A percentile compares a stretch with the other conserved stretches of the same genome.
phyloP scores from a whole-genome alignment of 2,888 invertebrate species.

The Altica lythri region DNA sequence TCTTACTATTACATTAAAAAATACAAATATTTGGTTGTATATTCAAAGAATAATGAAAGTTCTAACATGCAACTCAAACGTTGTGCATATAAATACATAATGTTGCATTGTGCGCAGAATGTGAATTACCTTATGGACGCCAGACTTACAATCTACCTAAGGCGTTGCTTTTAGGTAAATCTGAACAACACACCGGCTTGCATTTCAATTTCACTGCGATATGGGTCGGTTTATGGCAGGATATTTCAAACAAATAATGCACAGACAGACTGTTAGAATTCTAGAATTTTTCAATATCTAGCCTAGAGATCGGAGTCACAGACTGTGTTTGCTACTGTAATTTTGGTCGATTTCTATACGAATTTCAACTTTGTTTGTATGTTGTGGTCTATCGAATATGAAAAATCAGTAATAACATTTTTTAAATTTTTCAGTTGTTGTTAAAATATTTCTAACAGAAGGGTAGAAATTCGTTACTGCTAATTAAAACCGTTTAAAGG shows the following conservation, averaged over 20 bases:
- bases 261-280: conserved; percentile 23
- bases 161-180: conserved; percentile 39
- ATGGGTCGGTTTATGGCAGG: conserved; percentile 30
- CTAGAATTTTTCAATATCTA: conserved; percentile 22
- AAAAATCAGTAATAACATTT: too few species aligned
- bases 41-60: conserved; percentile 24
- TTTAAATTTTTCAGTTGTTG: too few species aligned
- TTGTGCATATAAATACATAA: conserved; percentile 27
- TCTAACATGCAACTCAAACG: conserved; percentile 18
- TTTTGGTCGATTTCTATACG: too few species aligned
- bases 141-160: conserved; percentile 28
- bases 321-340: too few species aligned
- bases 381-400: too few species aligned
- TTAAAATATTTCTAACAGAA: too few species aligned
- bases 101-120: conserved; percentile 26
- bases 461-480: too few species aligned
- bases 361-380: too few species aligned
- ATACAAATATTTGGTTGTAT: conserved; percentile 2
- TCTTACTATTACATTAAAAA: too few species aligned
- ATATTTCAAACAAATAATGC: conserved; percentile 30
- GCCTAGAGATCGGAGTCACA: too few species aligned
- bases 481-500: too few species aligned
- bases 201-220: conserved; percentile 41
- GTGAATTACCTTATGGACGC: conserved; percentile 27
- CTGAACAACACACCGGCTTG: conserved; percentile 37